Conservation (phyloP, 2,888 invertebrate genomes). For the Alviniconcha strummeri region DNA sequence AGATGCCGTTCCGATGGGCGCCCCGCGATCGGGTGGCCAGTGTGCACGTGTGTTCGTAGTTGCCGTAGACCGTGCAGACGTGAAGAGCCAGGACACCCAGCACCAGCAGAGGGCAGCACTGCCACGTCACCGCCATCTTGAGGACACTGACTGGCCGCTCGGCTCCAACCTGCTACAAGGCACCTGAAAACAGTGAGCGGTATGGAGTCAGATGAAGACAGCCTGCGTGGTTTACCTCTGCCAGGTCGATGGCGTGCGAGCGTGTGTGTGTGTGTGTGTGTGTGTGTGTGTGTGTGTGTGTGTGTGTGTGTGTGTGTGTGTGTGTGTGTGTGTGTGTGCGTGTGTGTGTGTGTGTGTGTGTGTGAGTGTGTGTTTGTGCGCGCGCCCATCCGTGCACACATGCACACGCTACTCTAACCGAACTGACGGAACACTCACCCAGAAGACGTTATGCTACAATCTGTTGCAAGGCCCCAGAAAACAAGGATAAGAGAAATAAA, state of each 20-base stretch:
- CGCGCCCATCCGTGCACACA: not conserved
- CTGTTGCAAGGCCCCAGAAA: not conserved
- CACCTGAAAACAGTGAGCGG: conserved; percentile 1
- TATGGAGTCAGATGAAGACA: not conserved
- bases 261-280: not conserved
- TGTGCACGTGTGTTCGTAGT: conserved; percentile 32
- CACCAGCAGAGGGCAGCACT: not conserved
- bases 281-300: conserved; percentile 13
- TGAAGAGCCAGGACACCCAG: not conserved
- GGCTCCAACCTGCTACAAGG: not conserved
- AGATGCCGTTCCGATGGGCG: conserved; percentile 21
- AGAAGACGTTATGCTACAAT: not conserved
- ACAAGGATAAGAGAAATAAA: not conserved
- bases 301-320: not conserved
- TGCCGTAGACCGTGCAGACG: not conserved
- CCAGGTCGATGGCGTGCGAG: not conserved
- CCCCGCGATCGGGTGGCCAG: conserved; percentile 23
- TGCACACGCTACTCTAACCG: not conserved
- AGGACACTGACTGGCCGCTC: not conserved
- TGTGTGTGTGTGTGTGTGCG: not conserved
- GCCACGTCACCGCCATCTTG: conserved; percentile 15
- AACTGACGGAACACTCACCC: not conserved
- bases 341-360: conserved; percentile 17
- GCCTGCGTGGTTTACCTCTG: not conserved
- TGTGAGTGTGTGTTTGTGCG: not conserved